Base-by-base conservation (phyloP, 2,888 invertebrate species). In the Muscina levida region DNA sequence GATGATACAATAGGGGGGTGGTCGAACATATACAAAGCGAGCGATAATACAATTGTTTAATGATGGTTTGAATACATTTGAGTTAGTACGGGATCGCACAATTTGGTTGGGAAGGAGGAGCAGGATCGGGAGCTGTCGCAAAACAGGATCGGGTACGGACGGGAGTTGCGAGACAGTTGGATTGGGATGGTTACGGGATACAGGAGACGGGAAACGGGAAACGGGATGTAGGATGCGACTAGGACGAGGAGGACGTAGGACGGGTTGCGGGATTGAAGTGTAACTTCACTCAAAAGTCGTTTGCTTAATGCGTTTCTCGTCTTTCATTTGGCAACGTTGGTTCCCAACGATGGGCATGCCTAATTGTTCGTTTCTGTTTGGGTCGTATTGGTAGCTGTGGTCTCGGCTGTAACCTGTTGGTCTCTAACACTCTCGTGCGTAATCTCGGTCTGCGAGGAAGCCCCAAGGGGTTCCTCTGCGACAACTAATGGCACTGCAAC, bases 111-210 rank as follows among this genome's bases (percentile, higher is more conserved):
- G 48, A 26, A 19, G 66, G 42, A 68, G 70, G 76, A 70, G 19
- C 78, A 46, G 74, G 66, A 82, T 72, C 81, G 77, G 82, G 79
- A 65, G 51, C 70, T 67, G 84, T 83, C 77, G 78, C 59, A 66
- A 82, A 72, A 80, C 72, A 74, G 72, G 77, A 79, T 65, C 72
- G 10, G 44, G 22, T 39, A 51, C 76, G 73, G 39, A 71, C 66
- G 59, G 39, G 37, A 31, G 31, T 31, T 31, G 53, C 51, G 31
- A 31, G 31, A 31, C 31, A 31, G 13, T 73, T n/a, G 17, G 62
- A 19, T 39, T 53, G 53, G 8, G 51, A 31, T 53, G 51, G 26
- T 19, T 51, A 17, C 48, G 26, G 79, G 74, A 80, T 24, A 26
- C 70, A 68, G 71, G 57, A 59, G n/a, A 48, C 46, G 26, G 75